Evolutionary conservation across 2,797 vertebrate genomes (phyloP).

Genomic region (Cynodonichthys magdalenae): DNA sequence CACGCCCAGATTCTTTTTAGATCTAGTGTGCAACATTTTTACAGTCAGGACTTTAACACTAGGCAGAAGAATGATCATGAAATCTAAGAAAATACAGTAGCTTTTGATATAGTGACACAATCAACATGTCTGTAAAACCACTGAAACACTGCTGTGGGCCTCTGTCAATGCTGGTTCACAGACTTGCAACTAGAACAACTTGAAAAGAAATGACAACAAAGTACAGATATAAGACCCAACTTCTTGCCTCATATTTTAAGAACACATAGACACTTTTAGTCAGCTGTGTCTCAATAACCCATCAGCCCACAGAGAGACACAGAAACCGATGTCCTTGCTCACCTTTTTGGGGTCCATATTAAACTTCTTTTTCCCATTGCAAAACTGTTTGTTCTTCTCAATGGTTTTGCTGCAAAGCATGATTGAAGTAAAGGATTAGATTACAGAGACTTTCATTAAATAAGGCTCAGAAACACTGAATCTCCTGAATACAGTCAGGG

Average conservation of each 20-base stretch:
- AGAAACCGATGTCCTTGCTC: conserved; percentile 12
- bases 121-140: conserved; percentile 29
- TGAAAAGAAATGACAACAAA: conserved; percentile 32
- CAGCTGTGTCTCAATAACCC: too few relatives aligned
- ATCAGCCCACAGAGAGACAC: not conserved
- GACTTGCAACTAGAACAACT: not conserved
- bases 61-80: too few relatives aligned
- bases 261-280: not conserved
- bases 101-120: not conserved
- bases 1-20: not conserved
- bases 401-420: conserved; percentile 77
- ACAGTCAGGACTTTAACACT: not conserved
- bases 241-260: too few relatives aligned
- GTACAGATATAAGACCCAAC: too few relatives aligned
- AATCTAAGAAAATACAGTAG: too few relatives aligned
- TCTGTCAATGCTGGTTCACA: not conserved
- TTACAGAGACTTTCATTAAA: not conserved
- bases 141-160: conserved; percentile 18
- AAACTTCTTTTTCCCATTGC: conserved; percentile 90
- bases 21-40: not conserved
- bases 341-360: conserved; percentile 95
- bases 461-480: not conserved
- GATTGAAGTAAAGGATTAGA: not conserved
- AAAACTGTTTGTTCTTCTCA: conserved; percentile 84
- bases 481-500: not conserved